phyloP scores from a whole-genome alignment of 2,797 vertebrate genomes.

The Chiroxiphia lanceolata region DNA sequence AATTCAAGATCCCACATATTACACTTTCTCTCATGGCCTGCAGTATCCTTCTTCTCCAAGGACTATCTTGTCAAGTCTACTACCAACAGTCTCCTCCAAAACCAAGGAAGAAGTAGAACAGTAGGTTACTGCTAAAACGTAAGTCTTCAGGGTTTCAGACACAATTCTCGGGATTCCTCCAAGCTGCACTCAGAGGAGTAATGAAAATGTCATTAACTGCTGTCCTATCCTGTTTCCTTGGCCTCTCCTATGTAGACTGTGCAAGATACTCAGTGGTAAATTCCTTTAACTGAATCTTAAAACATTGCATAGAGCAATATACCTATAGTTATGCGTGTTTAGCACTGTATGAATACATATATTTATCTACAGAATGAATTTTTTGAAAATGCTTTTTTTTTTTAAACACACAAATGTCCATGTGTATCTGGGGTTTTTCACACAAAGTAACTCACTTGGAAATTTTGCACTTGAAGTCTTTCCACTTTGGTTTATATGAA shows the following conservation, averaged over 20 bases:
- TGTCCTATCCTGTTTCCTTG: background rate
- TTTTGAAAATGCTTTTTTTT: background rate
- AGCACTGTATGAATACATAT: background rate
- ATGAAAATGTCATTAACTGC: background rate
- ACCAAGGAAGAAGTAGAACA: background rate
- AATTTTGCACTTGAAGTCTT: background rate
- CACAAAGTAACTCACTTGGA: background rate
- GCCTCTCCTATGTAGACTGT: background rate
- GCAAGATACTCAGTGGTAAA: background rate
- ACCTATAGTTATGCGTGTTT: background rate
- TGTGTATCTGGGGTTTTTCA: background rate
- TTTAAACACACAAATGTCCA: background rate
- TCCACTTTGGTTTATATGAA: background rate
- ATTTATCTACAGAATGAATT: background rate
- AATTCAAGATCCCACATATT: background rate
- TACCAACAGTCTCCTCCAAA: background rate
- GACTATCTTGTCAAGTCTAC: background rate
- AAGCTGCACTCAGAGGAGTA: background rate
- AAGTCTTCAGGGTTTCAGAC: background rate
- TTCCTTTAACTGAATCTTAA: background rate
- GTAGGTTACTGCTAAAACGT: background rate
- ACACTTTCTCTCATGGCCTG: background rate
- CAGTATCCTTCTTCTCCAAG: background rate
- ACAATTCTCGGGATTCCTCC: background rate
- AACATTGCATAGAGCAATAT: background rate